Evolutionary conservation across 2,113 vertebrate genomes (phyloP).

Genomic region (Meriones unguiculatus): DNA sequence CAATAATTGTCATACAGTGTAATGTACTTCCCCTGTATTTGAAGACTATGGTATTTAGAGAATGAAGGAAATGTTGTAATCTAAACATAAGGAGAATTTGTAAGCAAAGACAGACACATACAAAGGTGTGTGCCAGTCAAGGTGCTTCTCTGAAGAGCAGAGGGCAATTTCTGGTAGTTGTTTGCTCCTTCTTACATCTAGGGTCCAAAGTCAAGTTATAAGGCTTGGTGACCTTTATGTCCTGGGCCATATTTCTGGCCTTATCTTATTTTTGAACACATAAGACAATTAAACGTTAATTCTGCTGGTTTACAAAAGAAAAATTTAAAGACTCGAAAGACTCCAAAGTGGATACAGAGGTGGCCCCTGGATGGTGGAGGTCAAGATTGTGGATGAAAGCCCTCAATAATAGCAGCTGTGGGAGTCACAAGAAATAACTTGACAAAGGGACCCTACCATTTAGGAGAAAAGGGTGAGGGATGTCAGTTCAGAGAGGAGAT

Average conservation of each 20-base stretch:
- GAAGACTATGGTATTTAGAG: slow-evolving; percentile 5
- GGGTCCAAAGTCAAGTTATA: not conserved
- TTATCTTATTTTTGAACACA: not conserved
- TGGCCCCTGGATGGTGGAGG: too few relatives aligned
- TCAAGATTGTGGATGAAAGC: too few relatives aligned
- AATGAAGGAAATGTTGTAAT: not conserved
- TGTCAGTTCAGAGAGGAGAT: too few relatives aligned
- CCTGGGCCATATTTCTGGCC: not conserved
- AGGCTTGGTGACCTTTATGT: not conserved
- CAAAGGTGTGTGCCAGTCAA: not conserved
- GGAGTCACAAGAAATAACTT: too few relatives aligned
- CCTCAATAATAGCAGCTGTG: too few relatives aligned
- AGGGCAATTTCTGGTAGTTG: not conserved
- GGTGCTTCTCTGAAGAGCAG: not conserved
- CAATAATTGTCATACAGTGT: not conserved
- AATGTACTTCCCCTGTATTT: not conserved
- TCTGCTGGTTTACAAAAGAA: not conserved
- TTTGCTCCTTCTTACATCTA: not conserved
- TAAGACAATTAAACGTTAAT: not conserved
- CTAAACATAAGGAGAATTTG: not conserved
- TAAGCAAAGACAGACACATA: not conserved
- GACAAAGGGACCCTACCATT: too few relatives aligned
- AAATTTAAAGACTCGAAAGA: not conserved
- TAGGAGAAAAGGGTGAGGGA: too few relatives aligned
- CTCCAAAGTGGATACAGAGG: not conserved